These are phyloP conservation scores for Dicyrtoma fusca DNA, from an alignment of 2,888 invertebrate species.

Conservation along the genomic window DNA sequence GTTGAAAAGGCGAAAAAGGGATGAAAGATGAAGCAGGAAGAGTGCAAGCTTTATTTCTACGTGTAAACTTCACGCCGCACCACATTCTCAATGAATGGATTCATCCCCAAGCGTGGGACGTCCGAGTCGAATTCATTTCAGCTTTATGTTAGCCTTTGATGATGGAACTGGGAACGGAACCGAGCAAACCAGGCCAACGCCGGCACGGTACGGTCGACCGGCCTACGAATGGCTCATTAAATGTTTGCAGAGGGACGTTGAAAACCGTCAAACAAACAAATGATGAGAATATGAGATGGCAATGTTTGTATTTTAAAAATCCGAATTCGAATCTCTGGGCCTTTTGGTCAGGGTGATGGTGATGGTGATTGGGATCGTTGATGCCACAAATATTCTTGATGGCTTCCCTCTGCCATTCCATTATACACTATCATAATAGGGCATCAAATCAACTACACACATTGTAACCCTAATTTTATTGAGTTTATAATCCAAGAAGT, in stretches of 20 bases:
- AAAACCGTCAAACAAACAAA: constrained; percentile 12
- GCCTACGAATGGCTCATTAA: background rate
- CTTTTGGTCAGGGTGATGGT: no score
- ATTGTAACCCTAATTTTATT: background rate
- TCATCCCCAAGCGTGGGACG: constrained; percentile 11
- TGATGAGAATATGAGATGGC: background rate
- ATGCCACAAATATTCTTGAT: constrained; percentile 25
- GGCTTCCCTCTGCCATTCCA: background rate
- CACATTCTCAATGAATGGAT: background rate
- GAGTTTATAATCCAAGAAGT: constrained; percentile 14
- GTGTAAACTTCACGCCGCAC: no score
- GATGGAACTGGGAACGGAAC: background rate
- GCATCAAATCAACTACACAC: background rate
- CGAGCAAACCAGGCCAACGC: background rate
- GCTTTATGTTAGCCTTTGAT: background rate
- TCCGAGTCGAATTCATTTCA: constrained; percentile 26
- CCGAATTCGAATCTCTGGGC: background rate
- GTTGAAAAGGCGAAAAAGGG: no score
- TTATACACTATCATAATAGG: background rate
- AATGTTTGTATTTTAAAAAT: constrained; percentile 24
- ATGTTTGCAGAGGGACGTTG: background rate
- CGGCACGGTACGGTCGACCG: background rate
- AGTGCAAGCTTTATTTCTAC: background rate
- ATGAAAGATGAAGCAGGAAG: no score
- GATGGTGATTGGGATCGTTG: background rate